Evolutionary conservation across 2,113 vertebrate genomes (phyloP).

Genomic region (Octodon degus): DNA sequence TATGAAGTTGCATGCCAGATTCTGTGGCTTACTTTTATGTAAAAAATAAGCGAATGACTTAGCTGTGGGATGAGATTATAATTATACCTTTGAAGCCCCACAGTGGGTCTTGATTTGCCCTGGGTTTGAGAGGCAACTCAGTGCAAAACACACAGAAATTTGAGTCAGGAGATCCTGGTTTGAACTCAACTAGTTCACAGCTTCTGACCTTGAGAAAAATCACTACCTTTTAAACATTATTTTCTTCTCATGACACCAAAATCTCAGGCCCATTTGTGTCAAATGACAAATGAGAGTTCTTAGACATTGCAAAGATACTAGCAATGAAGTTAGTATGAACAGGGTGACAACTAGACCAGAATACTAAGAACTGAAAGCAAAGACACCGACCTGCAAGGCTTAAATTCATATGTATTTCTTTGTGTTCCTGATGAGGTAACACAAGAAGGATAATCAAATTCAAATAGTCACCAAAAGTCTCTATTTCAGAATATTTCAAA

Average conservation of each 20-base stretch:
- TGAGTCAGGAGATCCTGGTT: slow-evolving; percentile 36
- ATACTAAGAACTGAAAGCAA: slow-evolving; percentile 25
- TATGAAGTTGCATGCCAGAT: slow-evolving; percentile 29
- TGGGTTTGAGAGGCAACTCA: slow-evolving; percentile 3
- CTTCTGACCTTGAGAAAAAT: slow-evolving; percentile 58
- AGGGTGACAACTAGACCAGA: not conserved
- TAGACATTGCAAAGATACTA: not conserved
- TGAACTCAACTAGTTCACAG: not conserved
- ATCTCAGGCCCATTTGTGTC: not conserved
- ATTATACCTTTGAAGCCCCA: slow-evolving; percentile 57
- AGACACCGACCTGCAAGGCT: not conserved
- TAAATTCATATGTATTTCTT: not conserved
- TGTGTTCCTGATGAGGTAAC: not conserved
- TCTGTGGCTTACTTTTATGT: slow-evolving; percentile 17
- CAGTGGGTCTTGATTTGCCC: slow-evolving; percentile 8
- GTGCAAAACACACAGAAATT: slow-evolving; percentile 27
- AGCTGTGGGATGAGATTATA: slow-evolving; percentile 51
- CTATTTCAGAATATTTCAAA: slow-evolving; percentile 27
- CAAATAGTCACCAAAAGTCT: not conserved
- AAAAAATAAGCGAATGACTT: slow-evolving; percentile 55
- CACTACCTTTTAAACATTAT: slow-evolving; percentile 45
- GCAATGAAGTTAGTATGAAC: not conserved
- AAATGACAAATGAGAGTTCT: not conserved
- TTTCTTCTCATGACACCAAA: not conserved
- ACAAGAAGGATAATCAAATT: not conserved